Conservation (phyloP, 2,888 invertebrate genomes). For the Drosophila histrio region DNA sequence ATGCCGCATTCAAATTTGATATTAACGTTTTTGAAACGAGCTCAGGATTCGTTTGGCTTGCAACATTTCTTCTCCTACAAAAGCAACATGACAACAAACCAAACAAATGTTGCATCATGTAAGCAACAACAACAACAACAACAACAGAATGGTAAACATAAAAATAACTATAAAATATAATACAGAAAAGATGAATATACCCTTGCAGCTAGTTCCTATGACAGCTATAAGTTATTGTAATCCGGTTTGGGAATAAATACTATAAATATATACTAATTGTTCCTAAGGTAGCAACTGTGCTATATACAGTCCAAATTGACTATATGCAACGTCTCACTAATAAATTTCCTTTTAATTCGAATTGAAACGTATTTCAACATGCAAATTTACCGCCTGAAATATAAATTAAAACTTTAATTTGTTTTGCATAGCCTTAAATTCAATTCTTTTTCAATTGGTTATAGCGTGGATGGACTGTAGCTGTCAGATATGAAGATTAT, state of each 20-base stretch:
- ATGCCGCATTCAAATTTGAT: constrained; percentile 65
- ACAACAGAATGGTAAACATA: constrained; percentile 1
- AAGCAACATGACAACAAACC: constrained; percentile 13
- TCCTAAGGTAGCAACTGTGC: constrained; percentile 4
- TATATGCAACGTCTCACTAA: background rate
- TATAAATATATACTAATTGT: constrained; percentile 6
- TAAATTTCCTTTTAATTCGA: background rate
- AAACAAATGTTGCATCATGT: constrained; percentile 1
- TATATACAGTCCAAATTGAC: constrained; percentile 1
- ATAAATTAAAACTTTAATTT: too few relatives aligned
- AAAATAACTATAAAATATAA: constrained; percentile 1
- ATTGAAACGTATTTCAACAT: too few relatives aligned
- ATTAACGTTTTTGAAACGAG: constrained; percentile 60
- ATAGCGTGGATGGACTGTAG: background rate
- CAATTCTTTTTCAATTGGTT: background rate
- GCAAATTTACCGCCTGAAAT: too few relatives aligned
- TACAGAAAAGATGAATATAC: constrained; percentile 12
- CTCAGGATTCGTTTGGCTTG: constrained; percentile 62
- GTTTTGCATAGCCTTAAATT: too few relatives aligned
- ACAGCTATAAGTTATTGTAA: background rate
- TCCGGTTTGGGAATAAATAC: background rate
- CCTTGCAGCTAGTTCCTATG: constrained; percentile 28
- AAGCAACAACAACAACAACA: background rate
- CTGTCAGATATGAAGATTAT: too few relatives aligned
- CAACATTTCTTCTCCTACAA: constrained; percentile 30